phyloP scores from a whole-genome alignment of 2,888 invertebrate genomes.

The Seira musarum region DNA sequence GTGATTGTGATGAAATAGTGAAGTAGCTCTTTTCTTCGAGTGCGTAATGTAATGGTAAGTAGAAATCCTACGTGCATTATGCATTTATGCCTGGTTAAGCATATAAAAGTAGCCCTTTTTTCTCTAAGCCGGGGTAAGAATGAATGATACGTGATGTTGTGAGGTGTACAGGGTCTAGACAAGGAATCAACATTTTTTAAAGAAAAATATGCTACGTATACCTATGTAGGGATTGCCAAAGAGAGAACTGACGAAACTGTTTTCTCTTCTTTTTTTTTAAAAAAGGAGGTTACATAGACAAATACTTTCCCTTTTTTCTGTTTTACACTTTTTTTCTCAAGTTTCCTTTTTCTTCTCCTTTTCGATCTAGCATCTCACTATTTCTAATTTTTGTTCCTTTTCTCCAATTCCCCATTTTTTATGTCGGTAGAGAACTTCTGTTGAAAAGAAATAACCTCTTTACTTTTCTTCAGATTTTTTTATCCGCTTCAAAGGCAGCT shows the following conservation, averaged over 20 bases:
- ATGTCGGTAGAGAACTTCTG: background rate
- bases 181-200: background rate
- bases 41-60: too few species aligned
- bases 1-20: constrained; percentile 9
- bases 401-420: too few species aligned
- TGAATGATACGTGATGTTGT: background rate
- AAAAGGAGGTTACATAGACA: too few species aligned
- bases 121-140: background rate
- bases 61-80: too few species aligned
- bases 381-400: too few species aligned
- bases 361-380: too few species aligned
- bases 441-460: constrained; percentile 10
- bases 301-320: background rate
- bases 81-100: too few species aligned
- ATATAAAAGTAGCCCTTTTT: background rate
- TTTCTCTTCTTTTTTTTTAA: background rate
- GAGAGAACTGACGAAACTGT: too few species aligned
- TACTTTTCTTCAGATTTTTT: constrained; percentile 12
- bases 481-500: constrained; percentile 47
- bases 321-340: background rate
- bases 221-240: too few species aligned
- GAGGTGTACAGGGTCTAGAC: background rate
- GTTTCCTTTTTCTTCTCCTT: too few species aligned
- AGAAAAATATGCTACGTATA: background rate
- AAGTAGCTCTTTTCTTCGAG: background rate